Conservation (phyloP, 2,888 invertebrate genomes). For the Apamea sordens region DNA sequence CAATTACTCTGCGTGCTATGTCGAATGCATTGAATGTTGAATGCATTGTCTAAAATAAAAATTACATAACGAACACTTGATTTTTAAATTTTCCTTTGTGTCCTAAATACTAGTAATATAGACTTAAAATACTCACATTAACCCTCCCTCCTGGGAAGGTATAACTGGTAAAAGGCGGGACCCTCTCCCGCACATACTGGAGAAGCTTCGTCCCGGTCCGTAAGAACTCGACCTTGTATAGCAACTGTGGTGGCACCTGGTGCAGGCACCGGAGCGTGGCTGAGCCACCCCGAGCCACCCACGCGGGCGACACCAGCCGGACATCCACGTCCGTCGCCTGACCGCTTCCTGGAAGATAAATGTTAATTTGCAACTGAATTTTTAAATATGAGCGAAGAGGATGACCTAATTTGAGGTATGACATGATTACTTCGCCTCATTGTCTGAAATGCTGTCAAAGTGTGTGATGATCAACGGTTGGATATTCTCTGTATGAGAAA, state of each 20-base stretch:
- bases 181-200: constrained; percentile 94
- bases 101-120: neutral
- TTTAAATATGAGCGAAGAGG: neutral
- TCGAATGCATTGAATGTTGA: too few relatives aligned
- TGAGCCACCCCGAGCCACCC: constrained; percentile 93
- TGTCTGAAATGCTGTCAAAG: neutral
- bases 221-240: constrained; percentile 93
- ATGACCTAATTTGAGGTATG: constrained; percentile 14
- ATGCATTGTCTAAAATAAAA: too few relatives aligned
- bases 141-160: constrained; percentile 92
- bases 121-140: constrained; percentile 91
- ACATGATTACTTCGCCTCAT: neutral
- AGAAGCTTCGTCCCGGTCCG: constrained; percentile 92
- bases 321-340: constrained; percentile 91
- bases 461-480: too few relatives aligned
- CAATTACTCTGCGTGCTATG: too few relatives aligned
- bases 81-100: too few relatives aligned
- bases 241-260: constrained; percentile 93
- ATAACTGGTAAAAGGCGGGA: constrained; percentile 93
- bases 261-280: constrained; percentile 94
- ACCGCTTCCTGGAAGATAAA: constrained; percentile 76
- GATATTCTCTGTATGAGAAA: neutral
- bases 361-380: constrained; percentile 11
- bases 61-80: too few relatives aligned
- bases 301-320: constrained; percentile 92